phyloP scores from a whole-genome alignment of 2,888 invertebrate species.

The Coenonympha arcania region DNA sequence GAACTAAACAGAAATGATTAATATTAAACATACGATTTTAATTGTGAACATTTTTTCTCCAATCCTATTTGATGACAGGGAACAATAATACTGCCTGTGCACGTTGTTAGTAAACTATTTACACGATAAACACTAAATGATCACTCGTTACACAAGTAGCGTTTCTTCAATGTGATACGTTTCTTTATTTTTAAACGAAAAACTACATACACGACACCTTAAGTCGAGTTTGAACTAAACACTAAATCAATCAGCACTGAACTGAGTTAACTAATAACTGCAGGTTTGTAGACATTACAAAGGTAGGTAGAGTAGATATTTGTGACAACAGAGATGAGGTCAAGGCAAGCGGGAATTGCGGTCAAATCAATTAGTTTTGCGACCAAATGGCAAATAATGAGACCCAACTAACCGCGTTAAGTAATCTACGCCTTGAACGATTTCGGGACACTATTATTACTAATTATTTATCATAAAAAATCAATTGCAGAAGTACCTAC shows the following conservation, averaged over 20 bases:
- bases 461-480: neutral
- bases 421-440: neutral
- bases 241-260: neutral
- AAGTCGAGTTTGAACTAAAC: neutral
- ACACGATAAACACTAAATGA: too few species aligned
- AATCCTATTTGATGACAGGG: neutral
- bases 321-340: slow-evolving; percentile 1
- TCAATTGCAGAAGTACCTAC: neutral
- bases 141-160: too few species aligned
- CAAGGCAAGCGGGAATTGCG: neutral
- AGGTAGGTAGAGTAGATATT: neutral
- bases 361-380: neutral
- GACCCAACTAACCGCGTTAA: neutral
- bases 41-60: neutral
- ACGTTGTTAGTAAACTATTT: too few species aligned
- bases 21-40: neutral
- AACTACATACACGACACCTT: neutral
- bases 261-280: too few species aligned
- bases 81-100: too few species aligned
- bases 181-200: too few species aligned
- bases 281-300: neutral
- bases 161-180: too few species aligned
- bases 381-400: neutral
- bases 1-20: too few species aligned
- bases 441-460: too few species aligned